These are phyloP conservation scores for Nyctibius bracteatus DNA, from an alignment of 2,113 vertebrate genomes.

Conservation along the genomic window DNA sequence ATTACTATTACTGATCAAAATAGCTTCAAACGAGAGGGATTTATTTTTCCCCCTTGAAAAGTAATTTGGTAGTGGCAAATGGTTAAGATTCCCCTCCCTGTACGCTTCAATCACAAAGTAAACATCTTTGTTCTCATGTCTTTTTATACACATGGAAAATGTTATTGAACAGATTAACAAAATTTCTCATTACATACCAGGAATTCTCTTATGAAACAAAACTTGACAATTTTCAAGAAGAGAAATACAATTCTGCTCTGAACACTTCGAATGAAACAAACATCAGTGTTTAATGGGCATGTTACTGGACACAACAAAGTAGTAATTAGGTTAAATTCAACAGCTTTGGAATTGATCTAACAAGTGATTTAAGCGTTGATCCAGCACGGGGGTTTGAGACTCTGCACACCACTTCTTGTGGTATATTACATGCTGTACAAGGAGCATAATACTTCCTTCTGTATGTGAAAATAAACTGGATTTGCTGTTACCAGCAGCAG, in stretches of 20 bases:
- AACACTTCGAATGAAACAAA: not conserved
- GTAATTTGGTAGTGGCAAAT: slow-evolving; percentile 49
- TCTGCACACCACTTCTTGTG: not conserved
- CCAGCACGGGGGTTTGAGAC: not conserved
- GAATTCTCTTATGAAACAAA: not conserved
- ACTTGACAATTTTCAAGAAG: not conserved
- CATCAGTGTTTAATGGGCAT: not conserved
- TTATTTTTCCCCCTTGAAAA: slow-evolving; percentile 35
- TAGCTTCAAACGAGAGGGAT: slow-evolving; percentile 28
- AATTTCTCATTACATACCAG: not conserved
- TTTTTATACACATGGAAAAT: not conserved
- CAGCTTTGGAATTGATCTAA: not conserved
- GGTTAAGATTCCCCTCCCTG: slow-evolving; percentile 19
- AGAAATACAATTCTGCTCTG: not conserved
- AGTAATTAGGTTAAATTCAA: not conserved
- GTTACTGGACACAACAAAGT: not conserved
- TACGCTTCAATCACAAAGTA: slow-evolving; percentile 18
- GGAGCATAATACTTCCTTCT: not conserved
- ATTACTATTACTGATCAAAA: slow-evolving; percentile 42
- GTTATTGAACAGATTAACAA: not conserved
- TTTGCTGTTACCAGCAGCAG: not conserved
- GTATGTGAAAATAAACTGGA: not conserved
- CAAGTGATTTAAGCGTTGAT: not conserved
- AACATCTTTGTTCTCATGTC: not conserved
- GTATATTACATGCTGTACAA: not conserved